Evolutionary conservation across 2,113 vertebrate species (phyloP), one percentile per base, ranked within the genome.

Genomic region (Telmatochromis sp.): DNA sequence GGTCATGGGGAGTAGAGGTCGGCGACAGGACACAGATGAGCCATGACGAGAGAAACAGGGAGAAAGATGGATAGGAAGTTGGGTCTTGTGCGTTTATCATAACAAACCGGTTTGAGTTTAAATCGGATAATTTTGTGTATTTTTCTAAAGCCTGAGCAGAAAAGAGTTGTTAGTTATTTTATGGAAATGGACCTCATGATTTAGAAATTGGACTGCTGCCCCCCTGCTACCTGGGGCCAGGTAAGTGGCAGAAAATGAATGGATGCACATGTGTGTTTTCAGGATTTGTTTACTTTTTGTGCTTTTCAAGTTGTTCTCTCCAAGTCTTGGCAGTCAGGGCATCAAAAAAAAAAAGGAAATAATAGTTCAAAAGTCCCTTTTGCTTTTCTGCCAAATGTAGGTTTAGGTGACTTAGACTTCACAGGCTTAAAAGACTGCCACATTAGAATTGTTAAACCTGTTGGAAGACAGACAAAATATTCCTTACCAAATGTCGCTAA

Each of bases 1-100:
- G 87, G 88, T 93, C 86, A 90, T 84, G 86, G 87, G 90, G 86
- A 92, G 86, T 85, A 84, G 87, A 91, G 81, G 91, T 91, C 28
- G 9, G 63, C 23, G 26, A 84, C 80, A 81, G 86, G 91, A 89
- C 88, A 88, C 65, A 83, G 81, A 93, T 82, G 86, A 86, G 84
- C 50, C 87, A 68, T 88, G 86, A 83, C 35, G 60, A 86, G 80
- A 82, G 87, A 86, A 58, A 54, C 45, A 37, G 84, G 82, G 83
- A 86, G 80, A 31, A 86, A 91, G 94, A 93, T 90, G 87, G 84
- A 95, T 93, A 82, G 54, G 83, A 86, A 53, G 63, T 53, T 19
- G 21, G 63, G n/a, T 63, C 40, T 50, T 42, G 42, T 80, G 84
- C 13, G 28, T 94, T 93, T 68, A 93, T 94, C 93, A 93, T 80